phyloP scores from a whole-genome alignment of 2,113 vertebrate species.

The Bolborhynchus lineola region DNA sequence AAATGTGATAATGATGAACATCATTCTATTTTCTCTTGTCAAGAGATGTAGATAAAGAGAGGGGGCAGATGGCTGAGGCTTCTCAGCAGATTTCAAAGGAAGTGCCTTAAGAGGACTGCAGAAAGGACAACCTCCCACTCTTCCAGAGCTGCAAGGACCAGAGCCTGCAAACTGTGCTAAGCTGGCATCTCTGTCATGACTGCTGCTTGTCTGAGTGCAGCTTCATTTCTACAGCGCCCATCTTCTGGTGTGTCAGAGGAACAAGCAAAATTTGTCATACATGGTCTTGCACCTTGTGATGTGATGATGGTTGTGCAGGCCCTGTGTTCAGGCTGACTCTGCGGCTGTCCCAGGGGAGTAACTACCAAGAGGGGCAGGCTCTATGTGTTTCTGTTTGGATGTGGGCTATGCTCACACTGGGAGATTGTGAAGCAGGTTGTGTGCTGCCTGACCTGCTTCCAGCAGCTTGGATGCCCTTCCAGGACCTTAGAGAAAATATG shows the following conservation, averaged over 20 bases:
- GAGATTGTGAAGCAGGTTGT: background rate
- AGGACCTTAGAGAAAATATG: background rate
- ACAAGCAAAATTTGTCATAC: fast-evolving
- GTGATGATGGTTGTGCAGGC: background rate
- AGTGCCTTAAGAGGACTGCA: background rate
- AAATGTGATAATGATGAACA: background rate
- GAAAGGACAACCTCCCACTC: background rate
- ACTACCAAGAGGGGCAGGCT: background rate
- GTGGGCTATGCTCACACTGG: background rate
- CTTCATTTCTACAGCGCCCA: background rate
- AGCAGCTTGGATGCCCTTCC: background rate
- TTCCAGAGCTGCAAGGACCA: background rate
- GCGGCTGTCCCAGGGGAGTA: background rate
- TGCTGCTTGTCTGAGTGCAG: background rate
- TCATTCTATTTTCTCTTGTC: background rate
- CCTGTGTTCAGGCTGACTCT: background rate
- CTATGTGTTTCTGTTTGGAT: background rate
- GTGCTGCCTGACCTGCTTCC: background rate
- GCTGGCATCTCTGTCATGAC: background rate
- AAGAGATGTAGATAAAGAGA: background rate
- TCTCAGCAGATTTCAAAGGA: background rate
- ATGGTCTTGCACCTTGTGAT: background rate
- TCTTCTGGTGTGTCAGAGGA: background rate
- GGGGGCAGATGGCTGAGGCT: background rate
- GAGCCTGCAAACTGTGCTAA: background rate